Conservation (phyloP, 2,797 vertebrate genomes). For the Rhyacichthys aspro region DNA sequence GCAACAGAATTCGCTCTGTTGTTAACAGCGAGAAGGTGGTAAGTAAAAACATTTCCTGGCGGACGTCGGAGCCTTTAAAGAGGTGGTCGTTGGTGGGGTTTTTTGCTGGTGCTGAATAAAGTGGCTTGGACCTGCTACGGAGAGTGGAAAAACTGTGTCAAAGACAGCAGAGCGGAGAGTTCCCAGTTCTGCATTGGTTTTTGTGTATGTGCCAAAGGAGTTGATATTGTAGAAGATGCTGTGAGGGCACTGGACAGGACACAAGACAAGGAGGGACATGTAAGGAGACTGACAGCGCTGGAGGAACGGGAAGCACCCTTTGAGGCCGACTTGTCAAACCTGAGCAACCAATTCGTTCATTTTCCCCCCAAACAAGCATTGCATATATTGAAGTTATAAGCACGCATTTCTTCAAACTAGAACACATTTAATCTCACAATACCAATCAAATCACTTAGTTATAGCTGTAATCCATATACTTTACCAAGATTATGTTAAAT, state of each 20-base stretch:
- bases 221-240: conserved; percentile 13
- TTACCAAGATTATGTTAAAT: conserved; percentile 13
- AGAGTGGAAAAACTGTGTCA: conserved; percentile 25
- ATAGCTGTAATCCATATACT: conserved; percentile 38
- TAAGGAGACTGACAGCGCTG: neutral
- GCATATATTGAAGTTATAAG: conserved; percentile 68
- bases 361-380: conserved; percentile 68
- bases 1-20: conserved; percentile 32
- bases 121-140: conserved; percentile 55
- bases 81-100: conserved; percentile 38
- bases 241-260: conserved; percentile 18
- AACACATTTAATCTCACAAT: conserved; percentile 23
- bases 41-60: conserved; percentile 18
- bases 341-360: conserved; percentile 66
- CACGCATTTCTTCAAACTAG: conserved; percentile 33
- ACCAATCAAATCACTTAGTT: conserved; percentile 40
- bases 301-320: conserved; percentile 62
- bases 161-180: conserved; percentile 27
- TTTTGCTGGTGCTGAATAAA: conserved; percentile 53
- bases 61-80: conserved; percentile 29
- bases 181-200: conserved; percentile 42
- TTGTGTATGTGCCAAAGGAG: conserved; percentile 28
- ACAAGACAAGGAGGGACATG: conserved; percentile 15
- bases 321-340: conserved; percentile 74
- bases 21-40: conserved; percentile 38